Percentiles rank a stretch among this genome's conserved stretches.
phyloP scores from a whole-genome alignment of 1,140 invertebrate species.

The Drosophila santomea region DNA sequence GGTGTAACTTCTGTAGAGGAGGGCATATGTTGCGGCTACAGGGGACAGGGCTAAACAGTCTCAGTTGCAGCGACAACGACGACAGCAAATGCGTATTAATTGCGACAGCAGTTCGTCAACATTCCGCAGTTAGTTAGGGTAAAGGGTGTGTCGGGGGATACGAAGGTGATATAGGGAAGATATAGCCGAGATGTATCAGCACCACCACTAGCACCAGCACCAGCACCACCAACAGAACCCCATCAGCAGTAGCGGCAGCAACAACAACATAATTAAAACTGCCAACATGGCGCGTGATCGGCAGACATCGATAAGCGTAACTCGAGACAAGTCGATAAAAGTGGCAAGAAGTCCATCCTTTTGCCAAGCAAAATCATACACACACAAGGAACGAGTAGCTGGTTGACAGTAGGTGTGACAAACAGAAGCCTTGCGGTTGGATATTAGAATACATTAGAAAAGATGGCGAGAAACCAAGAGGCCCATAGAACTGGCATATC shows the following conservation, averaged over 20 bases:
- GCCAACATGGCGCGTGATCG: conserved; percentile 79
- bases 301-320: conserved; percentile 70
- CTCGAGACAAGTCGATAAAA: conserved; percentile 45
- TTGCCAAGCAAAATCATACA: background rate
- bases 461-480: background rate
- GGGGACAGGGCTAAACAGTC: conserved; percentile 35
- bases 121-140: conserved; percentile 45
- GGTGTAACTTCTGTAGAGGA: no score
- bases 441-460: conserved; percentile 47
- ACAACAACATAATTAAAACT: conserved; percentile 78
- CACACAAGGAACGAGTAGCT: background rate
- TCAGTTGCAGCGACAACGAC: conserved; percentile 67
- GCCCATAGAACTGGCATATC: background rate
- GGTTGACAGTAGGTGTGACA: conserved; percentile 30
- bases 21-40: background rate
- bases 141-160: background rate
- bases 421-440: conserved; percentile 55
- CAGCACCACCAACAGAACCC: background rate
- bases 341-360: conserved; percentile 20
- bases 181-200: background rate
- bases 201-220: no score
- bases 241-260: background rate
- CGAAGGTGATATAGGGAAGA: conserved; percentile 10
- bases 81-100: conserved; percentile 75
- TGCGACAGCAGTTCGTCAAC: conserved; percentile 80